Base-by-base conservation (phyloP, 2,113 vertebrate genomes). In the Montifringilla adamsi region DNA sequence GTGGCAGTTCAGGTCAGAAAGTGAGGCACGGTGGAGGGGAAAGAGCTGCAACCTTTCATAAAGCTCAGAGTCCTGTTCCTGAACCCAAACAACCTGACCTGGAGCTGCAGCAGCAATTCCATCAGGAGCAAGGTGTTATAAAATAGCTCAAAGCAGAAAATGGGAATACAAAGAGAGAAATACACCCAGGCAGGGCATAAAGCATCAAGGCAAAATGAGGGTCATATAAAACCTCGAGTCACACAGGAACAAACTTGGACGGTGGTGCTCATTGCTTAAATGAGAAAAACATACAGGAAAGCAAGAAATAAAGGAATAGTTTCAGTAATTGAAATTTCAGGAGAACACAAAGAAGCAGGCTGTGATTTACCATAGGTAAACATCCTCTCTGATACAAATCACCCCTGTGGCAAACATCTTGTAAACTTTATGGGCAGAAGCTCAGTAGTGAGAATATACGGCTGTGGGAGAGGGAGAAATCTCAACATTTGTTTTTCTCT, bases 271-370 rank as follows among this genome's bases (percentile, higher is more conserved):
- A n/a, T 95, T 91, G 90, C 80, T 85, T 86, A 84, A 95, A 93
- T 78, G 85, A 92, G 88, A 93, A 79, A 92, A 96, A 88, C 31
- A 63, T n/a, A 31, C 33, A n/a, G 82, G 55, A 84, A 85, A 83
- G 37, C 11, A 37, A 59, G 90, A 83, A 94, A 89, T 77, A 91
- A 94, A 89, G 84, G 64, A 89, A 94, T 35, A 49, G 75, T 47
- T 77, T 83, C 60, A 41, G 83, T 96, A 96, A 96, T 70, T 95
- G 96, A 95, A 96, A 94, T 90, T 95, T 95, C 90, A 87, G 90
- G 84, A 86, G 67, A 93, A 86, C 85, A 93, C 84, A 90, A 83
- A 94, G 82, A 67, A 86, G 55, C 55, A 80, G 91, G 35, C 75
- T 74, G 67, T 93, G 92, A 95, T 96, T 97, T 93, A 95, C 63